These are phyloP conservation scores for Metridium senile DNA, from an alignment of 92 coral and sea anemone genomes.

Conservation along the genomic window DNA sequence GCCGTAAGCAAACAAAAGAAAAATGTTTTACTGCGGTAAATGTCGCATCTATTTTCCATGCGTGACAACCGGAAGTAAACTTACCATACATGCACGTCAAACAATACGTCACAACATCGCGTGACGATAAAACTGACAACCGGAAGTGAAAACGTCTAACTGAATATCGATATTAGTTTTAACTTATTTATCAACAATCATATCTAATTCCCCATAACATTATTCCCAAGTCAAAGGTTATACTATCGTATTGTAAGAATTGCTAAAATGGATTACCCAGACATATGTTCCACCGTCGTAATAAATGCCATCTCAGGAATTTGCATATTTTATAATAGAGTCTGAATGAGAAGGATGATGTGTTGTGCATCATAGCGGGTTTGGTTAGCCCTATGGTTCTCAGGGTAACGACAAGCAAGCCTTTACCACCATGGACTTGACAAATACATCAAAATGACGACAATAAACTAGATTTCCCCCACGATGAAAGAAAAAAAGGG, in stretches of 20 bases:
- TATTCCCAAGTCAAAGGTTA: slow-evolving; percentile 21
- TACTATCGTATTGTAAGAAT: not conserved
- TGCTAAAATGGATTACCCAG: not conserved
- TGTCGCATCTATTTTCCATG: too few species aligned
- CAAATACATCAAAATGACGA: not conserved
- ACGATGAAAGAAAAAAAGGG: slow-evolving; percentile 35
- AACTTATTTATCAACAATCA: slow-evolving; percentile 3
- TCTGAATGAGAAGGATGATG: not conserved
- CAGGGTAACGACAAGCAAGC: slow-evolving; percentile 7
- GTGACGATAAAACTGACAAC: slow-evolving; percentile 5
- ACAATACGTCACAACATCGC: too few species aligned
- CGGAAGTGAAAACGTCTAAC: not conserved
- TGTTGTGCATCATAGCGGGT: slow-evolving; percentile 20
- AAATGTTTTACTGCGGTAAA: too few species aligned
- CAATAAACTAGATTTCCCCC: not conserved
- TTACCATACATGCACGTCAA: too few species aligned
- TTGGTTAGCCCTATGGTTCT: slow-evolving; percentile 6
- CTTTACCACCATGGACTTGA: not conserved
- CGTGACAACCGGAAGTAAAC: too few species aligned
- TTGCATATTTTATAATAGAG: slow-evolving; percentile 19
- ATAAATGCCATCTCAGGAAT: slow-evolving; percentile 8
- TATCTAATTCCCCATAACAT: slow-evolving; percentile 3
- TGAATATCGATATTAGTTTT: not conserved
- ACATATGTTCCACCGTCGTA: not conserved
- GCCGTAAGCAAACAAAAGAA: too few species aligned